phyloP scores from a whole-genome alignment of 2,113 vertebrate species.

The Chlamydotis undulata region DNA sequence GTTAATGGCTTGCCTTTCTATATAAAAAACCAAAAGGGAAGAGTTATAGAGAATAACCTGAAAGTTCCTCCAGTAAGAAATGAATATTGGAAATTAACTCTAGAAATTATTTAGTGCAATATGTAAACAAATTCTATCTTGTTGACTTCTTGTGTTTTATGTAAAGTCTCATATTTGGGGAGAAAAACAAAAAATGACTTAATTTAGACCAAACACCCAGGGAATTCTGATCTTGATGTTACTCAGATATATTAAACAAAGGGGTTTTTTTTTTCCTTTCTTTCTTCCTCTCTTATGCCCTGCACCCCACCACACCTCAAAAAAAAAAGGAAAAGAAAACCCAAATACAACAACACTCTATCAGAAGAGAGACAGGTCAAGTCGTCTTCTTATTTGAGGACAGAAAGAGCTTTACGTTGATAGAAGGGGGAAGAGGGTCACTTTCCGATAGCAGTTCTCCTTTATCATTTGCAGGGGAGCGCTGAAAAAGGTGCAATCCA shows the following conservation, averaged over 20 bases:
- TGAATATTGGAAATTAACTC: neutral
- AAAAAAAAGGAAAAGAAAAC: neutral
- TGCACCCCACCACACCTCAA: too few species aligned
- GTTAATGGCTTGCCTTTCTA: neutral
- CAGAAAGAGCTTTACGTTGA: neutral
- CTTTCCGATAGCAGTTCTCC: neutral
- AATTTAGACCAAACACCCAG: neutral
- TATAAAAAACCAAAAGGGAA: neutral
- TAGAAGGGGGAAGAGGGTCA: neutral
- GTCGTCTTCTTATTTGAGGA: neutral
- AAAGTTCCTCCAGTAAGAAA: neutral
- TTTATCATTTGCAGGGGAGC: neutral
- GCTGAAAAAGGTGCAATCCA: neutral
- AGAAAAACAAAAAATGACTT: too few species aligned
- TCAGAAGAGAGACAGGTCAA: neutral
- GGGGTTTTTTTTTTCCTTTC: neutral
- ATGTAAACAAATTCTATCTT: neutral
- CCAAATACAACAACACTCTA: neutral
- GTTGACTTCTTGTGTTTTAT: neutral
- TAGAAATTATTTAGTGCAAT: neutral
- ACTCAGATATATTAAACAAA: neutral
- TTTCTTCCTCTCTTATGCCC: accelerated
- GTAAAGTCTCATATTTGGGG: neutral
- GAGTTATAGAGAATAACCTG: neutral
- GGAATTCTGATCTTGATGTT: neutral